Base-by-base conservation (phyloP, 2,113 vertebrate species). In the Caranx ignobilis region DNA sequence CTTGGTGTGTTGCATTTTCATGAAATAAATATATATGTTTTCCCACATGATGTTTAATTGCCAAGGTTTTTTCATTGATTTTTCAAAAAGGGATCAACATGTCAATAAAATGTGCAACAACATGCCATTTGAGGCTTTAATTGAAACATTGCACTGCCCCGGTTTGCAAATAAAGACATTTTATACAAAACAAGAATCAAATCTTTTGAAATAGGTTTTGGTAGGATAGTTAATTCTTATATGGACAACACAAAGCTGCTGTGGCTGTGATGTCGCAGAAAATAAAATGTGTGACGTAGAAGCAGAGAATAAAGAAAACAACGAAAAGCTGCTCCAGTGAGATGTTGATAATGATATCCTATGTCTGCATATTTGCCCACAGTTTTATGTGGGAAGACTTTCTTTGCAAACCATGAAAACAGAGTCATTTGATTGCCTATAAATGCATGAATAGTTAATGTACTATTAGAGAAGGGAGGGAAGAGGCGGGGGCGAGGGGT, bases 361-460 rank as follows among this genome's bases (percentile, higher is more conserved):
- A 56, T 45, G 7, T 45, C 34, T 81, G 52, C 55, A 64, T 43
- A 56, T 72, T 75, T 75, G 70, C 34, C 59, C 47, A 19, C 16
- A 41, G 16, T 67, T 69, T 70, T 63, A 69, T 76, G 67, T 26
- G 19, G 19, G n/a, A 43, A 77, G 39, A 81, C 45, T 71, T 62
- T 82, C 59, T 89, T 71, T 47, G 75, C 75, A 67, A 83, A 77
- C 13, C 63, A 41, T 63, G 64, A 68, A 86, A 82, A 80, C 70
- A 59, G 68, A 85, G 48, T 26, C 65, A 57, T 81, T 81, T 80
- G 73, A 88, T 89, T 88, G 85, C 79, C 86, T 71, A 86, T 70
- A 77, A 47, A 72, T 35, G 73, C 89, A 90, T 94, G 80, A 92
- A 94, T 91, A 87, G 45, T 91, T 90, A 82, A 91, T 91, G 78